Percentiles rank a stretch among this genome's conserved stretches.
These are phyloP conservation scores for Oenanthe oenanthe DNA, from an alignment of 2,113 vertebrate genomes.

Conservation along the genomic window DNA sequence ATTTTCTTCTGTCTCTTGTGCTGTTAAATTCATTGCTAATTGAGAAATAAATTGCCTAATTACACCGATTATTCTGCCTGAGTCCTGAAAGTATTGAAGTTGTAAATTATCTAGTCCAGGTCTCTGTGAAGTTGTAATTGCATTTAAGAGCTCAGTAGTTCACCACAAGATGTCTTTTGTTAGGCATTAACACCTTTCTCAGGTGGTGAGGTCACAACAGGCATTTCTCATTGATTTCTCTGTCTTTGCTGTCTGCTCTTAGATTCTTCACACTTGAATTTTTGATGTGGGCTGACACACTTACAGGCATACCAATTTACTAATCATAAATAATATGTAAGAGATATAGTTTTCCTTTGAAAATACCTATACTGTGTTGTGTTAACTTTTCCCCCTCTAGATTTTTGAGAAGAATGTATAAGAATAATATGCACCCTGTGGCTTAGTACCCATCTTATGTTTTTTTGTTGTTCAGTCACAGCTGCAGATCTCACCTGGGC, in stretches of 20 bases:
- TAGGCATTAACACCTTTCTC: slow-evolving; percentile 32
- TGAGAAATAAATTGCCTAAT: not conserved
- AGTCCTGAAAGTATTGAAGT: not conserved
- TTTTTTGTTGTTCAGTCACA: not conserved
- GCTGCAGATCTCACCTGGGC: not conserved
- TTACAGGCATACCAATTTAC: not conserved
- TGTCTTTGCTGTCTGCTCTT: not conserved
- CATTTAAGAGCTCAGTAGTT: slow-evolving; percentile 56
- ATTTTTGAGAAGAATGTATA: not conserved
- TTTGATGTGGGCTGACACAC: not conserved
- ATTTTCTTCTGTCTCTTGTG: not conserved
- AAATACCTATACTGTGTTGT: not conserved
- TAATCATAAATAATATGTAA: not conserved
- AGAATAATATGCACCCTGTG: not conserved
- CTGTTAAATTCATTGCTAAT: slow-evolving; percentile 7
- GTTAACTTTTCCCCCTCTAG: not conserved
- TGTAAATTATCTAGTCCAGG: slow-evolving; percentile 38
- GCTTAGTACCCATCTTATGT: not conserved
- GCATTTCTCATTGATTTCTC: not conserved
- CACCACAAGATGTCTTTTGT: not conserved
- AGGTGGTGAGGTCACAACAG: not conserved
- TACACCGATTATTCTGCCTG: not conserved
- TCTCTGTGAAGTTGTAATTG: slow-evolving; percentile 64
- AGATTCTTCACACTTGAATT: not conserved
- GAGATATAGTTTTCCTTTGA: not conserved